Evolutionary conservation across 2,888 invertebrate genomes (phyloP).

Genomic region (Lottia scabra): DNA sequence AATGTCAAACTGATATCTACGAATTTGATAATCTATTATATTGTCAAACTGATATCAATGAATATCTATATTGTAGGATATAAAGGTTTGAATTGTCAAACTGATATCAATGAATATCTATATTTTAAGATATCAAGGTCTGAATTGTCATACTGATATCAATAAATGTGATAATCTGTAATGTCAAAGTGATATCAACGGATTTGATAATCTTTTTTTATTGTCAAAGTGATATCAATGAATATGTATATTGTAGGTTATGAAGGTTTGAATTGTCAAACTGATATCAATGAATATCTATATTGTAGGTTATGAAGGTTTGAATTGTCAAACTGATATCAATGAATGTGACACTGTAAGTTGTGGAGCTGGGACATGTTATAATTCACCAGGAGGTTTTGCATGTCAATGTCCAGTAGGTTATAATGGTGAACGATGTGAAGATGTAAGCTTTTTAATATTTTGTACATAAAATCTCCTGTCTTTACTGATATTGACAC

Average conservation of each 20-base stretch:
- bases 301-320: constrained; percentile 73
- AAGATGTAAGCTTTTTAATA: constrained; percentile 46
- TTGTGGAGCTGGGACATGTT: constrained; percentile 86
- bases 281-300: constrained; percentile 50
- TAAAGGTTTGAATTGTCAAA: constrained; percentile 56
- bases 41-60: constrained; percentile 52
- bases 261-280: constrained; percentile 59
- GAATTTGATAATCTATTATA: not conserved
- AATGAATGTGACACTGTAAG: constrained; percentile 47
- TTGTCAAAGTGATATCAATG: too few relatives aligned
- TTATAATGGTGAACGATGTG: constrained; percentile 71
- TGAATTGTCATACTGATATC: constrained; percentile 40
- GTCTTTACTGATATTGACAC: too few relatives aligned
- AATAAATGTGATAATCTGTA: constrained; percentile 28
- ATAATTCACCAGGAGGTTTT: constrained; percentile 76
- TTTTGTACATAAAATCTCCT: too few relatives aligned
- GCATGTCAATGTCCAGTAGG: constrained; percentile 53
- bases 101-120: not conserved
- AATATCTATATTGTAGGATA: constrained; percentile 73
- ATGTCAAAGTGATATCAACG: too few relatives aligned
- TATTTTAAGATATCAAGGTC: constrained; percentile 74
- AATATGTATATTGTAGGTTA: constrained; percentile 72
- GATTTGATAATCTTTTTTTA: too few relatives aligned
- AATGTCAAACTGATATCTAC: too few relatives aligned
- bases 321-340: constrained; percentile 49